Conservation (phyloP, 2,797 vertebrate genomes). For the Gymnodraco acuticeps region DNA sequence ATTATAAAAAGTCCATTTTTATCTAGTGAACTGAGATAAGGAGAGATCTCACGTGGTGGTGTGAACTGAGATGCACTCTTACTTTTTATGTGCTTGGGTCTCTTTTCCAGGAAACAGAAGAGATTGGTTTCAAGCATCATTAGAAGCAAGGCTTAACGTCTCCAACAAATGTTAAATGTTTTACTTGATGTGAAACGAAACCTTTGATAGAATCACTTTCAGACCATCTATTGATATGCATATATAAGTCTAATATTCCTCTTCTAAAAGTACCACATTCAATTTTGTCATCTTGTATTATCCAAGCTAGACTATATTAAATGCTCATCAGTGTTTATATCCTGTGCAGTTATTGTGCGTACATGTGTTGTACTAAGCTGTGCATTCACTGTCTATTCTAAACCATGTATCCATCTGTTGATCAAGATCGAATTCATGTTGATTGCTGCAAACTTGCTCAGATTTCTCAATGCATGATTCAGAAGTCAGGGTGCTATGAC, state of each 20-base stretch:
- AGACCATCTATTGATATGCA: constrained; percentile 14
- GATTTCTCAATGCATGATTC: constrained; percentile 60
- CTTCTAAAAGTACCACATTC: constrained; percentile 3
- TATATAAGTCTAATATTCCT: constrained; percentile 17
- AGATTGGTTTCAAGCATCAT: constrained; percentile 68
- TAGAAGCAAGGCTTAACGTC: constrained; percentile 57
- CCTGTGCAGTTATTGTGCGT: background rate
- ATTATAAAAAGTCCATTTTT: too few relatives aligned
- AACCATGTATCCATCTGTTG: background rate
- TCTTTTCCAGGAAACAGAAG: constrained; percentile 71
- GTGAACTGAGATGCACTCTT: constrained; percentile 49
- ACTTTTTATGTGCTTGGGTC: constrained; percentile 26
- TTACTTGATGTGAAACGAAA: constrained; percentile 38
- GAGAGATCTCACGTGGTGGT: constrained; percentile 36
- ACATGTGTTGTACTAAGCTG: background rate
- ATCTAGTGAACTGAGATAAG: constrained; percentile 44
- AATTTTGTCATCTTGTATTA: constrained; percentile 38
- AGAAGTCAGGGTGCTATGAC: constrained; percentile 70
- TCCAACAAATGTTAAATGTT: constrained; percentile 59
- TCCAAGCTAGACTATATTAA: background rate
- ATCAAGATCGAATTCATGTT: constrained; percentile 15
- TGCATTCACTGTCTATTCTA: background rate
- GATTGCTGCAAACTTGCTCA: constrained; percentile 45
- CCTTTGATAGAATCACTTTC: constrained; percentile 29
- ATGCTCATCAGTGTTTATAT: constrained; percentile 22